Evolutionary conservation across 2,888 invertebrate genomes (phyloP), one percentile per base, ranked within the genome.

Genomic region (Timema cristinae): DNA sequence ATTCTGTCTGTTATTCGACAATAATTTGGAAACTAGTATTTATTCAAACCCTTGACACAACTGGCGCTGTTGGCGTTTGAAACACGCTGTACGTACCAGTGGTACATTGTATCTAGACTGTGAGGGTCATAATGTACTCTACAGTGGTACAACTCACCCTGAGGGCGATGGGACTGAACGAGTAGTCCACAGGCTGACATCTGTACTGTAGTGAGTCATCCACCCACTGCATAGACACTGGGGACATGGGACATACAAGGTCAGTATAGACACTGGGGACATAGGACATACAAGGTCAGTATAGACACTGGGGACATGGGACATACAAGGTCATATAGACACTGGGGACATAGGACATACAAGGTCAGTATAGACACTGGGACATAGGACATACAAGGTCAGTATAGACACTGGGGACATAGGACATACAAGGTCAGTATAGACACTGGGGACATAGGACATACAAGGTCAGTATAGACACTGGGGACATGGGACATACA

Each of bases 101-200:
- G 32, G 32, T 32, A 32, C 32, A 32, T 32, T 32, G 32, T 11
- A 54, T n/a, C 54, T 13, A 11, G 11, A 2, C n/a, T 54, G 54
- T 54, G 54, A 54, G 54, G n/a, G 4, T 4, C 11, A 2, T 11
- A 11, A 1, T 2, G 54, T n/a, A 13, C 54, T 11, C 2, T 59
- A 59, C n/a, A 67, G 13, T 5, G 52, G 49, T 69, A 59, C 9
- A 32, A 61, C 86, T 85, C 86, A 95, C 95, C 83, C 94, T 86
- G 75, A 94, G 82, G 13, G 94, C 95, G 79, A 90, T 87, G 2
- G 92, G 91, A 5, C 88, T 82, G 63, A 84, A 84, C 0, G 95
- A 92, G 79, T 88, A 91, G 82, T 97, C 95, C 0, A 97, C 95
- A 5, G 95, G 94, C 82, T 97, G 93, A 82, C 97, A 97, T 79